Evolutionary conservation across 2,888 invertebrate species (phyloP), one percentile per base, ranked within the genome.

Genomic region (Schizotus pectinicornis): DNA sequence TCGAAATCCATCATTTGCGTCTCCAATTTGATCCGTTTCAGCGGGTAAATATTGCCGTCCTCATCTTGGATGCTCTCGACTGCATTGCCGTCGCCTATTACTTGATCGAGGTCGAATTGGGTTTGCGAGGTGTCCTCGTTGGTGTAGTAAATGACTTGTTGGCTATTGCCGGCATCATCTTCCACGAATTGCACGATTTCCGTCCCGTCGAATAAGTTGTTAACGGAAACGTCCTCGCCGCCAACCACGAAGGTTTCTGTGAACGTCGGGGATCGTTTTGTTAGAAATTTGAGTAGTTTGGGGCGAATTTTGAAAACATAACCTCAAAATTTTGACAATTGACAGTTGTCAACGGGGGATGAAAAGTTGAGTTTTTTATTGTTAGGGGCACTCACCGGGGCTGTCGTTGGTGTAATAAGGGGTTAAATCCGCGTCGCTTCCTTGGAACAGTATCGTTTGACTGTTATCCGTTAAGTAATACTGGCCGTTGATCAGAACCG

Each of bases 401-500:
- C 58, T 59, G 35, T 67, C 65, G 43, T 70, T 68, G 31, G 68
- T 60, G 34, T 66, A 64, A 43, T 64, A 70, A 41, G 68, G 67
- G 39, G 50, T 62, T 6, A 70, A 57, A 50, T 67, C 65, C 3
- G 30, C 30, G 14, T 65, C 67, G n/a, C 59, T 66, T 37, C 68
- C 69, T 48, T 67, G 66, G 12, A 68, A 38, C 6, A 68, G 43
- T 34, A 71, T 57, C 1, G 67, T 50, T 7, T 63, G 34, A 36
- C 65, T 54, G 41, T 46, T 54, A 34, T 65, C 57, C 5, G 65
- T 48, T 33, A 65, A 11, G 8, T 55, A 58, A 49, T 62, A 65
- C 43, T 63, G 65, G 6, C 68, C 70, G 52, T 74, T 66, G n/a
- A 73, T 62, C 6, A 72, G 36, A 57, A 71, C 63, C 34, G 72